A percentile compares a stretch with the other conserved stretches of the same genome.
Evolutionary conservation across 2,113 vertebrate species (phyloP).

Genomic region (Pseudopipra pipra): DNA sequence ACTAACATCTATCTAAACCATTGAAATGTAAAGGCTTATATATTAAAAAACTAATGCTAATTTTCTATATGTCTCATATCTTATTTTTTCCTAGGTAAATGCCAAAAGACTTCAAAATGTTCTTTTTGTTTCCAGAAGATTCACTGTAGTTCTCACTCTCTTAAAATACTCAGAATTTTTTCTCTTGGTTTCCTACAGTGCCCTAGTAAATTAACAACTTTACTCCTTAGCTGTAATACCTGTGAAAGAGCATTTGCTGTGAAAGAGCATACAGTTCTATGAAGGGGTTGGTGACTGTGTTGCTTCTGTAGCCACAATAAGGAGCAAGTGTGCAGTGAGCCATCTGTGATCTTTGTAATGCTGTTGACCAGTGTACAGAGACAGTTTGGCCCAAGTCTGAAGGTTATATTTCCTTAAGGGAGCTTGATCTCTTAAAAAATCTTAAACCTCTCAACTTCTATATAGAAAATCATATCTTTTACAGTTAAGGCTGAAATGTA

Average conservation of each 20-base stretch:
- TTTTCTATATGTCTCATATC: background rate
- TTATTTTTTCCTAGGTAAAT: background rate
- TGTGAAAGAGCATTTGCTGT: background rate
- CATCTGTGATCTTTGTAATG: background rate
- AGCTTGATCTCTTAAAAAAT: background rate
- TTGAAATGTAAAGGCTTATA: constrained; percentile 37
- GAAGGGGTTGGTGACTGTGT: background rate
- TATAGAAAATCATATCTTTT: background rate
- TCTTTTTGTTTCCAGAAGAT: background rate
- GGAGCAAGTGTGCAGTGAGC: background rate
- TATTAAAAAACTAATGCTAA: constrained; percentile 10
- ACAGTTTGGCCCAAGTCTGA: background rate
- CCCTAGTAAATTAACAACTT: constrained; percentile 6
- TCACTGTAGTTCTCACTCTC: background rate
- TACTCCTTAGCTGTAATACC: background rate
- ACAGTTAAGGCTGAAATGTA: background rate
- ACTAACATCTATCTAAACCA: constrained; percentile 20
- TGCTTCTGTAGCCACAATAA: background rate
- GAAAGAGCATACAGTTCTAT: background rate
- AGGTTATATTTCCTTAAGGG: constrained; percentile 13
- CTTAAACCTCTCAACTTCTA: background rate
- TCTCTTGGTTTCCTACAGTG: background rate
- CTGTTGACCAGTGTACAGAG: background rate
- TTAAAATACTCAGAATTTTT: background rate
- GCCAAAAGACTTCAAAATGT: background rate